These are phyloP conservation scores for Onthophagus taurus DNA, from an alignment of 1,140 invertebrate genomes.

Conservation along the genomic window DNA sequence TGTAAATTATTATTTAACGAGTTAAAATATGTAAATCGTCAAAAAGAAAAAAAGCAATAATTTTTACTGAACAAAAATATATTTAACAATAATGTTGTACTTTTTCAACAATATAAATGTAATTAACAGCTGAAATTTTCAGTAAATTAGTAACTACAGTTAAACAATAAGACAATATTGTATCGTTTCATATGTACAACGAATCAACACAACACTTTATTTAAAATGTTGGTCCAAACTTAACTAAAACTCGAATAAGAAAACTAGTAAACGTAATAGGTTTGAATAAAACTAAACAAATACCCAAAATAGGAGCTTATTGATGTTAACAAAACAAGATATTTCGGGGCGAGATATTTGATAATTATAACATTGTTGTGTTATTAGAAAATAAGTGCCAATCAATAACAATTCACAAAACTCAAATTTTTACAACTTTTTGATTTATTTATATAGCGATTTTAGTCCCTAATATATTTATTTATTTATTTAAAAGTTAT, in stretches of 20 bases:
- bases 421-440: not conserved
- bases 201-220: not conserved
- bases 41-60: too few relatives aligned
- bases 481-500: constrained; percentile 10
- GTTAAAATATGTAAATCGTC: too few relatives aligned
- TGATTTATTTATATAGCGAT: not conserved
- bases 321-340: too few relatives aligned
- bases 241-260: too few relatives aligned
- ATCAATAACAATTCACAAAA: not conserved
- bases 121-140: constrained; percentile 6
- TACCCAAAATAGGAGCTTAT: too few relatives aligned
- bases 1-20: too few relatives aligned
- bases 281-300: too few relatives aligned
- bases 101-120: constrained; percentile 14
- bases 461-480: constrained; percentile 2
- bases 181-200: not conserved
- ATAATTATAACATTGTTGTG: too few relatives aligned
- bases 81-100: constrained; percentile 13
- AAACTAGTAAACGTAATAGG: too few relatives aligned
- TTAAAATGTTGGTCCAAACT: constrained; percentile 5
- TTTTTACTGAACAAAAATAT: constrained; percentile 7
- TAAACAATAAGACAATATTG: constrained; percentile 9
- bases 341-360: too few relatives aligned
- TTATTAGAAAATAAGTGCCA: too few relatives aligned
- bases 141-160: constrained; percentile 10